Base-by-base conservation (phyloP, 2,888 invertebrate species). In the Sisyra terminalis region DNA sequence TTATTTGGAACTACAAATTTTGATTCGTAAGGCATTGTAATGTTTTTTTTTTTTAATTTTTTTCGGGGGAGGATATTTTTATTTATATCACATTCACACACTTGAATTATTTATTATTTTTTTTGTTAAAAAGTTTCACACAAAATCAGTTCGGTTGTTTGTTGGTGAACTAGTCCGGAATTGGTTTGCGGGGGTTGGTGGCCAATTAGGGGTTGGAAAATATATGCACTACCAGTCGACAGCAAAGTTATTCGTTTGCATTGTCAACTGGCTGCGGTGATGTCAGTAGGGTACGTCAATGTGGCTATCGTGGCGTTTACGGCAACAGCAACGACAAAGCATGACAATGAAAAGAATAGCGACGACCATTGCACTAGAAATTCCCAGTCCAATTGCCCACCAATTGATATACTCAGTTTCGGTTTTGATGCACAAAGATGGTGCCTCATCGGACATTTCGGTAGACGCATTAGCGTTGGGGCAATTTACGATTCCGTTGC, bases 401-500 rank as follows among this genome's bases (percentile, higher is more conserved):
- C 43, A 43, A 18, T 38, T 43, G 6, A 35, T 36, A 18, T 34
- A 15, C n/a, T 35, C 42, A 7, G 42, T 35, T 13, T 34, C 42
- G 15, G 24, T 36, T 18, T 55, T 54, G 18, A 50, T 50, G 55
- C 86, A 86, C 10, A 84, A 66, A 53, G 84, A 81, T 1, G 78
- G 70, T 0, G 85, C 76, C 57, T 87, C 86, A 57, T 87, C 86
- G 50, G 65, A 66, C 24, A 63, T 59, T 50, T 71, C 72, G 30
- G 60, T 60, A 39, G 52, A 52, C 18, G 64, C 59, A 1, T 79
- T 75, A 11, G 74, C 63, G 55, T 81, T 81, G 1, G 89, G 89
- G 59, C 90, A 90, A 58, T 90, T 90, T 11, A 84, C 71, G 2
- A 88, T 74, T 3, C 89, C 89, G 56, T 90, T 89, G 60, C 90